These are phyloP conservation scores for Hapalemur alaotrensis DNA, from an alignment of 2,797 vertebrate genomes.

Conservation along the genomic window DNA sequence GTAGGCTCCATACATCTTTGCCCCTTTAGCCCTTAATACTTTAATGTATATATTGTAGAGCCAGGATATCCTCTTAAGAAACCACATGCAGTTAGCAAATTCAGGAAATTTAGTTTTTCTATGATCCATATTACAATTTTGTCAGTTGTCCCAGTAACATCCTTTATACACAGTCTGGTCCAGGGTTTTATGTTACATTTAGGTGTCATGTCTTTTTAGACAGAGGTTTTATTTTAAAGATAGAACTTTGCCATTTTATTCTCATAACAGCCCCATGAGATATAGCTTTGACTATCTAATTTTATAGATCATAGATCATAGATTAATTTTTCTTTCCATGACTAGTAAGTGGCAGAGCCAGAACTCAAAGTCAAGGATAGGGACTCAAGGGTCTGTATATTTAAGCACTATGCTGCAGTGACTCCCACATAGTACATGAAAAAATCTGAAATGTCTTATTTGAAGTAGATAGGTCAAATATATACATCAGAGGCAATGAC, in stretches of 20 bases:
- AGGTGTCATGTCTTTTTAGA: background rate
- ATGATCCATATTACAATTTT: background rate
- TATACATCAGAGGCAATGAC: background rate
- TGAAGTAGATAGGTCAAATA: background rate
- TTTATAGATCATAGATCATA: background rate
- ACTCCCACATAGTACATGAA: background rate
- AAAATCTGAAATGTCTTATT: constrained; percentile 46
- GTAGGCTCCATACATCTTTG: background rate
- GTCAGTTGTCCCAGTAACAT: background rate
- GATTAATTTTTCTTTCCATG: constrained; percentile 22
- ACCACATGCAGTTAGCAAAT: background rate
- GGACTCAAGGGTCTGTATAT: background rate
- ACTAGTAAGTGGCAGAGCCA: background rate
- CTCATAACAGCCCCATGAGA: background rate
- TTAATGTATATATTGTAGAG: background rate
- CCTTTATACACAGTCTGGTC: background rate
- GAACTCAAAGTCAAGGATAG: background rate
- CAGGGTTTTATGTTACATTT: constrained; percentile 17
- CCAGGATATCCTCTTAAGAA: background rate
- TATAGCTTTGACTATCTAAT: background rate
- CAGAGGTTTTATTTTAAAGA: background rate
- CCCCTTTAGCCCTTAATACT: background rate
- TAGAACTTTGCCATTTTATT: constrained; percentile 27
- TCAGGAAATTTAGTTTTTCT: constrained; percentile 36
- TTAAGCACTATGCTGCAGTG: background rate